Conservation (phyloP, 2,888 invertebrate genomes). For the Zaprionus obscuricornis region DNA sequence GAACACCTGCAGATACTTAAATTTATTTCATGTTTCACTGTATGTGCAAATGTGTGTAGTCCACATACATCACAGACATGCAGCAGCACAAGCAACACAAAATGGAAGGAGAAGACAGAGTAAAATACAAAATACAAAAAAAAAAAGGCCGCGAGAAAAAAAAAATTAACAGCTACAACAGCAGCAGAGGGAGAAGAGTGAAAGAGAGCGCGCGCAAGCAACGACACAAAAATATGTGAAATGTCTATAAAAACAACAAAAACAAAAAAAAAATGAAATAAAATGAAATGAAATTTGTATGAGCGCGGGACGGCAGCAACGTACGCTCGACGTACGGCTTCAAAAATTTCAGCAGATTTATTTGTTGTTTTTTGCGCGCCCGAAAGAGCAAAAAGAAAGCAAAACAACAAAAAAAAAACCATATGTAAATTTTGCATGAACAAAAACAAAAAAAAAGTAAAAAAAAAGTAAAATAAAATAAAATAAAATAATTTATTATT, state of each 20-base stretch:
- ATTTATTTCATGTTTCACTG: slow-evolving; percentile 78
- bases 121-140: too few species aligned
- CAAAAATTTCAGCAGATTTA: slow-evolving; percentile 53
- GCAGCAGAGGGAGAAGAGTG: slow-evolving; percentile 33
- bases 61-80: slow-evolving; percentile 75
- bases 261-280: slow-evolving; percentile 55
- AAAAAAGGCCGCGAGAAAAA: slow-evolving; percentile 68
- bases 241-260: slow-evolving; percentile 28
- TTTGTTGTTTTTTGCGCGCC: slow-evolving; percentile 33
- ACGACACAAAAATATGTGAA: too few species aligned
- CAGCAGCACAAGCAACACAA: too few species aligned
- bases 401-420: slow-evolving; percentile 27
- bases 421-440: slow-evolving; percentile 54
- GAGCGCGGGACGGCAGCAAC: slow-evolving; percentile 14
- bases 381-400: slow-evolving; percentile 39
- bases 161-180: slow-evolving; percentile 72
- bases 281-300: slow-evolving; percentile 66
- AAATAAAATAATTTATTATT: slow-evolving; percentile 54
- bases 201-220: too few species aligned
- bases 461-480: slow-evolving; percentile 21
- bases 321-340: slow-evolving; percentile 8
- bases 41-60: slow-evolving; percentile 5
- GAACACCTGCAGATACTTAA: slow-evolving; percentile 84
- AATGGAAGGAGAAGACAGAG: slow-evolving; percentile 48
- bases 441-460: too few species aligned